These are phyloP conservation scores for Protobothrops mucrosquamatus DNA, from an alignment of 2,113 vertebrate genomes.

Conservation along the genomic window DNA sequence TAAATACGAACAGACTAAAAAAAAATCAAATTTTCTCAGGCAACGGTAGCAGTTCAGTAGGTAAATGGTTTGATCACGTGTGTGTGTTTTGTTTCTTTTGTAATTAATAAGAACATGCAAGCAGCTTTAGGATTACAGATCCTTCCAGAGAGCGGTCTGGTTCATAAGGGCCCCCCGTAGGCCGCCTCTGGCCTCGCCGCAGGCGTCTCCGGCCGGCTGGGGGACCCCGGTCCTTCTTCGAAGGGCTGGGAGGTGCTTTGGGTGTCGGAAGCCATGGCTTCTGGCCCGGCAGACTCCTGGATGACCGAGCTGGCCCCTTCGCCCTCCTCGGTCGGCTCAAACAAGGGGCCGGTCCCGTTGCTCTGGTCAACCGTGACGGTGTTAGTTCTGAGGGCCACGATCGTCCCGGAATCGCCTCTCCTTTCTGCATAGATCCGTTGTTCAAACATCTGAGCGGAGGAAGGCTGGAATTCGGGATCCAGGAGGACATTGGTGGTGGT, in stretches of 20 bases:
- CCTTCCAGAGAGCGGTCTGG: conserved; percentile 51
- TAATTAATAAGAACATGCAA: conserved; percentile 83
- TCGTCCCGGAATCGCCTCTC: conserved; percentile 70
- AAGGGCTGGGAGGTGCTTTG: conserved; percentile 72
- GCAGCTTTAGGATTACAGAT: conserved; percentile 74
- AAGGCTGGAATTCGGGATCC: conserved; percentile 85
- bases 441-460: conserved; percentile 77
- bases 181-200: conserved; percentile 69
- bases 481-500: conserved; percentile 73
- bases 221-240: conserved; percentile 66
- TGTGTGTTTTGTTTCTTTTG: conserved; percentile 59
- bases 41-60: conserved; percentile 82
- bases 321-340: conserved; percentile 69
- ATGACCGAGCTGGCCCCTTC: conserved; percentile 72
- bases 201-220: conserved; percentile 75
- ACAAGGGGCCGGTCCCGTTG: conserved; percentile 71
- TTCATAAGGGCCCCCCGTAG: conserved; percentile 73
- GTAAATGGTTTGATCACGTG: conserved; percentile 79
- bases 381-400: conserved; percentile 85
- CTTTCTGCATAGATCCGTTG: conserved; percentile 86
- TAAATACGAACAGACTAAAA: conserved; percentile 78
- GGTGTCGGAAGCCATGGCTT: conserved; percentile 63
- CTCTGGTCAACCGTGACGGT: conserved; percentile 71
- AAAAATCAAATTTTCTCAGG: conserved; percentile 81
- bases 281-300: conserved; percentile 72